A percentile compares a stretch with the other conserved stretches of the same genome.
Evolutionary conservation across 1,140 invertebrate genomes (phyloP).

Genomic region (Cotesia glomerata): DNA sequence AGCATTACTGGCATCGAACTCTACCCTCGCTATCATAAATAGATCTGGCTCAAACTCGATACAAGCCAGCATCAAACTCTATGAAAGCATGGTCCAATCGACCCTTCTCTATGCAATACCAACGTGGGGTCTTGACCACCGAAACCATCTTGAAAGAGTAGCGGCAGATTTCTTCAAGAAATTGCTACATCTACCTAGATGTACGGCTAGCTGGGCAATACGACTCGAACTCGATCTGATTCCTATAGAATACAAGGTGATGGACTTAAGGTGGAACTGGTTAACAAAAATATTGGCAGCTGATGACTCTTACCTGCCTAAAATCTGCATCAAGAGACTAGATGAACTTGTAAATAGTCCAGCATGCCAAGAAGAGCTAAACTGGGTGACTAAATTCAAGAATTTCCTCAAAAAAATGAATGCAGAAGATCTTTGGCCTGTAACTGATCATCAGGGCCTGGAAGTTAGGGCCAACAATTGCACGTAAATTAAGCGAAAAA

Average conservation of each 20-base stretch:
- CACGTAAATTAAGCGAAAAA: no score
- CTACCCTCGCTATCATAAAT: not conserved
- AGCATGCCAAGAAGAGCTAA: not conserved
- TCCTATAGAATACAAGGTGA: not conserved
- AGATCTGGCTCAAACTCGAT: not conserved
- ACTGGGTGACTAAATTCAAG: conserved; percentile 20
- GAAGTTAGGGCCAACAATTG: no score
- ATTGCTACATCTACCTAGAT: conserved; percentile 10
- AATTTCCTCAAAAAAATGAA: conserved; percentile 9
- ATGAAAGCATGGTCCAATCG: not conserved
- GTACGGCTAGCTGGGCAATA: not conserved
- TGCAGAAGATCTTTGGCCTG: not conserved
- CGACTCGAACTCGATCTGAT: not conserved
- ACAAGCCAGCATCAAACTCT: not conserved
- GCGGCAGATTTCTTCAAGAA: not conserved
- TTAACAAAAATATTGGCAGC: not conserved
- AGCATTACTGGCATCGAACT: not conserved
- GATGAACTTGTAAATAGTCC: conserved; percentile 6
- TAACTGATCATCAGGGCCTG: no score
- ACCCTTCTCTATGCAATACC: no score
- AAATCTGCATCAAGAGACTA: conserved; percentile 1
- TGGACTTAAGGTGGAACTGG: not conserved
- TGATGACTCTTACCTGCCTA: conserved; percentile 1
- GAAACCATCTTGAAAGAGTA: no score
- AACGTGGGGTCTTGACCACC: no score